These are phyloP conservation scores for Chrysolina haemoptera DNA, from an alignment of 2,888 invertebrate species.

Conservation along the genomic window DNA sequence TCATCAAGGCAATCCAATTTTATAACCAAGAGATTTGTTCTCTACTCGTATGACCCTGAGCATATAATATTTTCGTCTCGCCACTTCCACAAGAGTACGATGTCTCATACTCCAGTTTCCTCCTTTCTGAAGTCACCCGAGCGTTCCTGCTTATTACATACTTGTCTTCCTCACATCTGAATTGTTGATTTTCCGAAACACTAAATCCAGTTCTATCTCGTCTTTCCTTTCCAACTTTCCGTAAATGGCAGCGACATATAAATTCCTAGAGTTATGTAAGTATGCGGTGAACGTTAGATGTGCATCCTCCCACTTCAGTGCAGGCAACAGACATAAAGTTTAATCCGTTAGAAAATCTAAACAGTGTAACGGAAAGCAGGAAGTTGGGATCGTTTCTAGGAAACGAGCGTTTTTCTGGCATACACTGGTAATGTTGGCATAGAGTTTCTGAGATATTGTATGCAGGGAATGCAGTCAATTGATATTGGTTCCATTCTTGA, in stretches of 20 bases:
- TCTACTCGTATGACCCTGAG: too few relatives aligned
- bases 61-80: neutral
- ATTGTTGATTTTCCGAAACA: slow-evolving; percentile 37
- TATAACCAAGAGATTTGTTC: too few relatives aligned
- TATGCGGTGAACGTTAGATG: slow-evolving; percentile 45
- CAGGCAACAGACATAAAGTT: slow-evolving; percentile 50
- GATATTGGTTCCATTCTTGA: too few relatives aligned
- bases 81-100: neutral
- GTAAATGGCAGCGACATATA: slow-evolving; percentile 39
- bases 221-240: slow-evolving; percentile 30
- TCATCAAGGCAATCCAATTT: too few relatives aligned
- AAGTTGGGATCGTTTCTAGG: neutral
- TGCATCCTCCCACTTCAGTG: slow-evolving; percentile 39
- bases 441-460: neutral
- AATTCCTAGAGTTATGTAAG: slow-evolving; percentile 43
- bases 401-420: neutral
- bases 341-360: slow-evolving; percentile 53
- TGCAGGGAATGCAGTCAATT: too few relatives aligned
- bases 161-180: slow-evolving; percentile 27
- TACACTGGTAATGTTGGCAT: neutral
- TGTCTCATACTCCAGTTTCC: slow-evolving; percentile 1
- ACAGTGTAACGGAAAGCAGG: slow-evolving; percentile 37
- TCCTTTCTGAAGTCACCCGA: neutral
- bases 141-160: slow-evolving; percentile 13
- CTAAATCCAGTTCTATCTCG: slow-evolving; percentile 32